Evolutionary conservation across 2,888 invertebrate species (phyloP).

Genomic region (Germaria angustata): DNA sequence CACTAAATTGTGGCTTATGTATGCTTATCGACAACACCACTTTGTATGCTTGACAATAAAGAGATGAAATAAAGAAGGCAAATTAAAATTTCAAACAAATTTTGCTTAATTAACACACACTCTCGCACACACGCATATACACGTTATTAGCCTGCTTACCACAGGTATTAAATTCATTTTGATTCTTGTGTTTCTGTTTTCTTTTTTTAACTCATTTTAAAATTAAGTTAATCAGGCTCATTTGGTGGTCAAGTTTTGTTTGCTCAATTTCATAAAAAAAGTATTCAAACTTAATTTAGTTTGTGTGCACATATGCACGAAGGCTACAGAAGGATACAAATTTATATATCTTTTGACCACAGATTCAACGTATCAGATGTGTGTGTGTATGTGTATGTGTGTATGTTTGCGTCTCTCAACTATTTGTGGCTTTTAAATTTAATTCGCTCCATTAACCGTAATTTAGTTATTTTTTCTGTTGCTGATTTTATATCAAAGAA

Average conservation of each 20-base stretch:
- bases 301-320: conserved; percentile 9
- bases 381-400: conserved; percentile 7
- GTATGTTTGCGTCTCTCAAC: conserved; percentile 34
- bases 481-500: conserved; percentile 38
- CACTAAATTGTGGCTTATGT: conserved; percentile 75
- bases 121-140: background rate
- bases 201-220: background rate
- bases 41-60: background rate
- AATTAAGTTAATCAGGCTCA: conserved; percentile 76
- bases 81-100: conserved; percentile 32
- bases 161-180: conserved; percentile 38
- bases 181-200: background rate
- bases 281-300: conserved; percentile 46
- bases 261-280: conserved; percentile 11
- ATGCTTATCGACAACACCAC: conserved; percentile 75
- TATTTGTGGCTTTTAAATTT: conserved; percentile 73
- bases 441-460: conserved; percentile 78
- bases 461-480: conserved; percentile 72
- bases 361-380: conserved; percentile 16
- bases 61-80: background rate
- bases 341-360: conserved; percentile 45
- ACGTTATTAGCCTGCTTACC: background rate
- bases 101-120: conserved; percentile 44
- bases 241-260: conserved; percentile 75
- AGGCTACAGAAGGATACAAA: conserved; percentile 16